Evolutionary conservation across 2,888 invertebrate species (phyloP), one percentile per base, ranked within the genome.

Genomic region (Colletes collaris): DNA sequence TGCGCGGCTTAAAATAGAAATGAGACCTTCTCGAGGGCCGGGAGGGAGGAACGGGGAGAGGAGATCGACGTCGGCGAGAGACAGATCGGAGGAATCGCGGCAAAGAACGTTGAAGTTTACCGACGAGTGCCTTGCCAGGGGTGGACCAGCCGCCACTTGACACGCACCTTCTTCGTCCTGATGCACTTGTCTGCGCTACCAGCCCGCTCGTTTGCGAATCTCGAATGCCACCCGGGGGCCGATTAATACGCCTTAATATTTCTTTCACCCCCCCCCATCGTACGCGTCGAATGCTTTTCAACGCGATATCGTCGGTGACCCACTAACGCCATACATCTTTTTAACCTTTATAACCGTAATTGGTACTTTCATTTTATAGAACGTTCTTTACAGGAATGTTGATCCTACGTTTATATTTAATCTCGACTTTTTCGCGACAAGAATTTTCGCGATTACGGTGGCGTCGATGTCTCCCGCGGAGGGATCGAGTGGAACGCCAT

Each of bases 91-190:
- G 87, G 87, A 88, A 90, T 88, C 90, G 89, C 78, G 79, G 85
- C 80, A 92, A 92, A 92, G 92, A 92, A 90, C 88, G 89, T 93
- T 93, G 92, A 93, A 92, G 92, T 92, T 92, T 89, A 87, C 93
- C 93, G 92, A 87, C 89, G 75, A 87, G 87, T 84, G 70, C 59
- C 59, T 71, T 53, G 64, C 70, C 60, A 40, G 72, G 81, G 82
- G 64, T 71, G 76, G 69, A 79, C 72, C 68, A 68, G 67, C 65
- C 63, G 49, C 63, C 75, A 77, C 80, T 76, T 70, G 80, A 82
- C 80, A 70, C 76, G 80, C 80, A 80, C 81, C 79, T 72, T 79
- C 76, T 58, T 76, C 76, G 70, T 53, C 76, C 68, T 60, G 79
- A 81, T 79, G 68, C 81, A 76, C 79, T 76, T 68, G 76, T 76